Percentiles rank a stretch among this genome's conserved stretches.
These are phyloP conservation scores for Drusus annulatus DNA, from an alignment of 1,140 invertebrate species.

Conservation along the genomic window DNA sequence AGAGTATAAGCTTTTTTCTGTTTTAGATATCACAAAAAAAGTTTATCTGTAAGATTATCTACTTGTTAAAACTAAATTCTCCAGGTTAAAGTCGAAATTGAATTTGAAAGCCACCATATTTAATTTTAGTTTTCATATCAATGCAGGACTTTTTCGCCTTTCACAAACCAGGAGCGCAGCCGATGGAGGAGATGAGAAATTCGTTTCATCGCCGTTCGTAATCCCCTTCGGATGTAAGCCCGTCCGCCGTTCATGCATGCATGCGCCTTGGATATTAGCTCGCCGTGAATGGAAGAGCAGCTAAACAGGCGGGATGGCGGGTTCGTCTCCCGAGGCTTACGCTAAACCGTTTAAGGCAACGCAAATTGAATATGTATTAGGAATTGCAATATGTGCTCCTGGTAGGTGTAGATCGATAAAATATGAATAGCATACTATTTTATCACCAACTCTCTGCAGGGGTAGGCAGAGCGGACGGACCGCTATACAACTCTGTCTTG, in stretches of 20 bases:
- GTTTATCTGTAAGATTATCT: no score
- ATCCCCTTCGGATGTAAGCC: background rate
- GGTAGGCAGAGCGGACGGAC: no score
- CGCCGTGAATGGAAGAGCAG: background rate
- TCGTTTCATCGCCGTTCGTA: background rate
- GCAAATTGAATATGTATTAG: slow-evolving; percentile 1
- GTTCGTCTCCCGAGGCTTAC: background rate
- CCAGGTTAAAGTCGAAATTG: no score
- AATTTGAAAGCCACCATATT: no score
- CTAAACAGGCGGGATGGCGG: background rate
- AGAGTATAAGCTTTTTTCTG: no score
- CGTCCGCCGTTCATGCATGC: background rate
- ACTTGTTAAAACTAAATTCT: no score
- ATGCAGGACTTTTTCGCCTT: no score
- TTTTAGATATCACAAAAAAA: no score
- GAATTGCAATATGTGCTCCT: background rate
- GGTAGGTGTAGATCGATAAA: background rate
- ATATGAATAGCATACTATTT: no score
- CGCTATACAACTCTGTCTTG: no score
- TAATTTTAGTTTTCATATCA: no score
- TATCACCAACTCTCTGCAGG: no score
- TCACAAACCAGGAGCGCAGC: background rate
- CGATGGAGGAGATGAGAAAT: background rate
- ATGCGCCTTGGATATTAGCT: slow-evolving; percentile 4
- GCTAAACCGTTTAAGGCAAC: background rate